A percentile compares a stretch with the other conserved stretches of the same genome.
Evolutionary conservation across 2,888 invertebrate genomes (phyloP).

Genomic region (Agelastica alni): DNA sequence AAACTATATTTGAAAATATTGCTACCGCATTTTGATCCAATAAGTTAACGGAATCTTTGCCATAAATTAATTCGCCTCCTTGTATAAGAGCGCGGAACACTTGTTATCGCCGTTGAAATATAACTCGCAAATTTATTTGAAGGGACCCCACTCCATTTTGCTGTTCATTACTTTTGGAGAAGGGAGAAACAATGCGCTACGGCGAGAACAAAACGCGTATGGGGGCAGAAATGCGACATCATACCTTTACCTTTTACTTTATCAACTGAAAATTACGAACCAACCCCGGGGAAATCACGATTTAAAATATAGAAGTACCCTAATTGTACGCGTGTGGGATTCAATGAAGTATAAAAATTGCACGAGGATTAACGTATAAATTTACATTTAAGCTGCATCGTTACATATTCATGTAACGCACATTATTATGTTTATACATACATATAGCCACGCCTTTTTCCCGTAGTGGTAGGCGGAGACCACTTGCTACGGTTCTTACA

Average conservation of each 20-base stretch:
- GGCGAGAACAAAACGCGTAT: conserved; percentile 3
- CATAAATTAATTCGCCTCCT: conserved; percentile 11
- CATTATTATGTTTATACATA: too few species aligned
- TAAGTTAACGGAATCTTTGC: conserved; percentile 1
- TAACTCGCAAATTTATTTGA: conserved; percentile 10
- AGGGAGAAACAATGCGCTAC: neutral
- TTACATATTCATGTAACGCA: too few species aligned
- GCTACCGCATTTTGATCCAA: neutral
- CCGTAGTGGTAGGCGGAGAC: too few species aligned
- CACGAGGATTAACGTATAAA: too few species aligned
- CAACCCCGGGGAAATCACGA: conserved; percentile 45
- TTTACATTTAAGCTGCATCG: too few species aligned
- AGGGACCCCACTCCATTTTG: neutral
- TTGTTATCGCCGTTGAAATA: conserved; percentile 15
- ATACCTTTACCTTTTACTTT: conserved; percentile 27
- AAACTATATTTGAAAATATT: too few species aligned
- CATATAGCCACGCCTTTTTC: too few species aligned
- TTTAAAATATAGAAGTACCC: conserved; percentile 40
- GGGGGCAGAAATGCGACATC: conserved; percentile 13
- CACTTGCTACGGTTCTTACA: too few species aligned
- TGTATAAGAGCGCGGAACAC: conserved; percentile 8
- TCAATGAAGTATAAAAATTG: conserved; percentile 15
- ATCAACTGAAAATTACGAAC: conserved; percentile 32
- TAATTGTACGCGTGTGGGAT: conserved; percentile 24
- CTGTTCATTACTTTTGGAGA: too few species aligned